Evolutionary conservation across 2,113 vertebrate genomes (phyloP).

Genomic region (Antennarius striatus): DNA sequence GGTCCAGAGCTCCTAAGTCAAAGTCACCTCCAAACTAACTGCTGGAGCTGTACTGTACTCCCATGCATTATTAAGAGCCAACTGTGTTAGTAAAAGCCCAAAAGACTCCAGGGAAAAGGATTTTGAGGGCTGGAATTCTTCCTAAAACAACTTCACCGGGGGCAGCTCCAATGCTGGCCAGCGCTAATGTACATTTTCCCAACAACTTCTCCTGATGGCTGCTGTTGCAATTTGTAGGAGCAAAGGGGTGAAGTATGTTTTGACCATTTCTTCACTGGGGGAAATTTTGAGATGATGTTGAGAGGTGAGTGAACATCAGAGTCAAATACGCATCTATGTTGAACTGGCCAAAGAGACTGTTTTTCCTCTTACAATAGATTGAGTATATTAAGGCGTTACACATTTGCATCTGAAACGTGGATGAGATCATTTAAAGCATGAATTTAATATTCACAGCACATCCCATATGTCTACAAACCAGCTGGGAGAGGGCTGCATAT

Average conservation of each 20-base stretch:
- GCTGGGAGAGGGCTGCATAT: not conserved
- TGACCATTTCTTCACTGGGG: constrained; percentile 3
- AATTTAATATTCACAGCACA: constrained; percentile 14
- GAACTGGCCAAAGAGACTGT: no score
- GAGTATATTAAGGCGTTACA: no score
- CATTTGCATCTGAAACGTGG: no score
- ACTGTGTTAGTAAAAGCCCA: constrained; percentile 47
- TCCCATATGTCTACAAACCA: constrained; percentile 12
- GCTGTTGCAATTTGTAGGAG: constrained; percentile 18
- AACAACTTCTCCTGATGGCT: constrained; percentile 10
- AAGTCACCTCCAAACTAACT: constrained; percentile 64
- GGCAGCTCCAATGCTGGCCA: constrained; percentile 1
- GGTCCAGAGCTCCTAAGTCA: constrained; percentile 52
- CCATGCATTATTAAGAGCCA: constrained; percentile 56
- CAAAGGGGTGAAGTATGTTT: constrained; percentile 7
- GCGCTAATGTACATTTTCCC: constrained; percentile 6
- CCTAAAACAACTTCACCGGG: constrained; percentile 50
- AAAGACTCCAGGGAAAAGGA: constrained; percentile 45
- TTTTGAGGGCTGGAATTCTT: constrained; percentile 49
- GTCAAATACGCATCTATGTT: not conserved
- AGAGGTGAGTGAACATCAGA: not conserved
- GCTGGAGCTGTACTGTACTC: constrained; percentile 19
- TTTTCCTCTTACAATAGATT: no score
- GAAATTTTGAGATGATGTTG: not conserved
- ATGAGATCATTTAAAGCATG: no score